Percentiles rank a stretch among this genome's conserved stretches.
Evolutionary conservation across 2,888 invertebrate species (phyloP).

Genomic region (Pocota personata): DNA sequence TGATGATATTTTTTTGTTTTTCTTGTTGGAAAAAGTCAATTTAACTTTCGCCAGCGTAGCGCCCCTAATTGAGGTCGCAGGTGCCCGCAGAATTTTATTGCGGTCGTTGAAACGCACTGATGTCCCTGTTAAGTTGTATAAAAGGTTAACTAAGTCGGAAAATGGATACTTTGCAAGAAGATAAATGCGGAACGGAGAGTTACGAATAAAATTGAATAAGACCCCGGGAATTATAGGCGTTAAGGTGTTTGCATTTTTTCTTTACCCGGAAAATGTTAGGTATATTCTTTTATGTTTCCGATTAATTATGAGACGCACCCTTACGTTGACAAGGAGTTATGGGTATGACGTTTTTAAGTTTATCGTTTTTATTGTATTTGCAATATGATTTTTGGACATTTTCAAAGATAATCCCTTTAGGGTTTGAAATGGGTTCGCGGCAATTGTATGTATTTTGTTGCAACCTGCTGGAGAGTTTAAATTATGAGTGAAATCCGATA

Average conservation of each 20-base stretch:
- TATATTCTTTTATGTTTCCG: conserved; percentile 31
- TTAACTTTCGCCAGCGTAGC: conserved; percentile 41
- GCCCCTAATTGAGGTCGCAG: conserved; percentile 70
- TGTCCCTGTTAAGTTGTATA: conserved; percentile 70
- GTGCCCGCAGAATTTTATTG: conserved; percentile 71
- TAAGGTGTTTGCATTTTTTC: conserved; percentile 70
- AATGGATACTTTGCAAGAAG: conserved; percentile 66
- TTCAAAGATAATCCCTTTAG: conserved; percentile 53
- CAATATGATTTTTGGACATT: conserved; percentile 68
- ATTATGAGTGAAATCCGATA: conserved; percentile 58
- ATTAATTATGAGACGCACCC: conserved; percentile 30
- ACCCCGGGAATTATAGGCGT: conserved; percentile 52
- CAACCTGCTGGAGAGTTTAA: conserved; percentile 17
- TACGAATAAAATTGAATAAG: conserved; percentile 60
- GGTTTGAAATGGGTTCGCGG: conserved; percentile 46
- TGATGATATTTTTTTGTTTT: conserved; percentile 47
- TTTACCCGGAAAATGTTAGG: conserved; percentile 2
- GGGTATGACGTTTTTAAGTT: conserved; percentile 9
- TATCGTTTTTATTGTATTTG: conserved; percentile 67
- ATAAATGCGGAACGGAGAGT: conserved; percentile 38
- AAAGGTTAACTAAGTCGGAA: conserved; percentile 70
- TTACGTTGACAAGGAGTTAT: conserved; percentile 31
- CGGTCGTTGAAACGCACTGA: conserved; percentile 65
- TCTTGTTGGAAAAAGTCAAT: conserved; percentile 42
- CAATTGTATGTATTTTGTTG: background rate